Conservation (phyloP, 2,797 vertebrate species). For the Myioborus melanocephalus region DNA sequence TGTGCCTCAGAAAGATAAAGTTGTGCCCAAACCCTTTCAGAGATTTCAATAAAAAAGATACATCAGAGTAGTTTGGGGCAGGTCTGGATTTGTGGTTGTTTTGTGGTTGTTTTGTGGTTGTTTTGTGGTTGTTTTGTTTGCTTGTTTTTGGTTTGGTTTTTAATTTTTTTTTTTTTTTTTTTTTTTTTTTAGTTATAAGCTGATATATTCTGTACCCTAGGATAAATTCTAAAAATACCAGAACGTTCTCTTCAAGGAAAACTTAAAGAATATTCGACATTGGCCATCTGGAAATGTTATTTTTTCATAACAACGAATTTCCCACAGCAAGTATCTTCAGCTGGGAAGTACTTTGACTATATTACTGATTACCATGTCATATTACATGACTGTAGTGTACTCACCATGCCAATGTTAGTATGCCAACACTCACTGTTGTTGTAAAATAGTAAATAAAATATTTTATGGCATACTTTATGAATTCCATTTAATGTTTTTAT, state of each 20-base stretch:
- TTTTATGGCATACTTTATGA: not conserved
- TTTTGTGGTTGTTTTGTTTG: not conserved
- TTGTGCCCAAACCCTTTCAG: not conserved
- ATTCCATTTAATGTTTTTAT: not conserved
- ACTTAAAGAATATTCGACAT: not conserved
- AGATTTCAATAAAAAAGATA: not conserved
- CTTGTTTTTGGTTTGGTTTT: not conserved
- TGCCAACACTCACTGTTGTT: not conserved
- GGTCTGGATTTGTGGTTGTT: not conserved
- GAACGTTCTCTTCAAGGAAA: not conserved
- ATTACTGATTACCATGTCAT: not conserved
- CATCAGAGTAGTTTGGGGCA: rapidly evolving
- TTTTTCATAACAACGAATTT: not conserved
- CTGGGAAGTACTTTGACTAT: not conserved
- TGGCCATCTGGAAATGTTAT: not conserved
- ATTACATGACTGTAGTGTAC: not conserved
- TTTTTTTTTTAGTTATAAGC: not conserved
- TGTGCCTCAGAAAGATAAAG: not conserved
- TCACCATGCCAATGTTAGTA: not conserved
- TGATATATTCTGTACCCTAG: not conserved
- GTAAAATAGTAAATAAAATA: not conserved
- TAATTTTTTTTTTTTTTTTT: not conserved
- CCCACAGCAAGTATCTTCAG: not conserved
- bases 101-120: not conserved
- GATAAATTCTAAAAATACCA: not conserved